Evolutionary conservation across 37 sponge, comb jelly and placozoan species (phyloP), one percentile per base, ranked within the genome.

Genomic region (Agelas oroides): DNA sequence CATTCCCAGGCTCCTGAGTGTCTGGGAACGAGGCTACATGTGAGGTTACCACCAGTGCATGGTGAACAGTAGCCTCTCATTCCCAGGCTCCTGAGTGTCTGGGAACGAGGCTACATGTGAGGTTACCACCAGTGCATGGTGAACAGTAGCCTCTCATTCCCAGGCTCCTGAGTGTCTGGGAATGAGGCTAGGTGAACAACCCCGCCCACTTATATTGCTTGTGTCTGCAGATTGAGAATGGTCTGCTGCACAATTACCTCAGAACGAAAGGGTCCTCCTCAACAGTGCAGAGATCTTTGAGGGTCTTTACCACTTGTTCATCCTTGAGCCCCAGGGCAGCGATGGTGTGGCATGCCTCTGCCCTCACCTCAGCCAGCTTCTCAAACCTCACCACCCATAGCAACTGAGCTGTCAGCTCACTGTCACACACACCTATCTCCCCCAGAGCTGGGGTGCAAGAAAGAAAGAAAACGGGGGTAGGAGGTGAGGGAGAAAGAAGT

Each of bases 371-470:
- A 36, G 86, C 65, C 46, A 77, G 60, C 81, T 84, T 89, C 73
- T 96, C 95, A 80, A 84, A 93, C 52, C 92, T 61, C 60, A 87
- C 92, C 20, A 67, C 75, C 96, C 96, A 96, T 65, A 96, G 77
- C 53, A 96, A 60, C 32, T 87, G 71, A 2, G 70, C 77, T n/a
- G 84, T 32, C 13, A 96, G 32, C 38, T 79, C 91, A 36, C 55
- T 65, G 23, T 78, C 61, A 25, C 27, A 31, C 36, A 63, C 36
- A n/a, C 85, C 91, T 34, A 93, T 71, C 0, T 76, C 62, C 5
- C 93, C 85, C 34, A 96, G 78, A 68, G 95, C 96, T 93, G 35
- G 24, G 28, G 85, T 30, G 8, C 17, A 11, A 27, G 38, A 16
- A 20, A 6, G 55, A 32, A 31, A 6, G 63, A 60, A 31, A 23